Evolutionary conservation across 1,140 invertebrate species (phyloP).

Genomic region (Acromyrmex charruanus): DNA sequence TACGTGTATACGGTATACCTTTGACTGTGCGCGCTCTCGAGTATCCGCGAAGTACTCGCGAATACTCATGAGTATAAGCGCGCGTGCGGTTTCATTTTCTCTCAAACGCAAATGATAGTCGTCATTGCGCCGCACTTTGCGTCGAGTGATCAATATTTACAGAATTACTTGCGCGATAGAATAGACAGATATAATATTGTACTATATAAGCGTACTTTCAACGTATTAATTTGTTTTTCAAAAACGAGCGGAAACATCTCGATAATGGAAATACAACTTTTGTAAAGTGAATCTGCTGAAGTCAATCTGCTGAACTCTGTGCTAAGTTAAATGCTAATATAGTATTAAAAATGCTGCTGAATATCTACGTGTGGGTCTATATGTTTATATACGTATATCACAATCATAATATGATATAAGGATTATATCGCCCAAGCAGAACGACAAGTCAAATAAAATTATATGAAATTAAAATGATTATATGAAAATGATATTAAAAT

Average conservation of each 20-base stretch:
- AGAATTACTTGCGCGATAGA: conserved; percentile 52
- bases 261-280: conserved; percentile 37
- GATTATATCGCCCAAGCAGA: neutral
- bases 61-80: neutral
- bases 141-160: conserved; percentile 59
- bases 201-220: conserved; percentile 38
- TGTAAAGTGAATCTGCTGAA: conserved; percentile 40
- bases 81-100: conserved; percentile 41
- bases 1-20: conserved; percentile 4
- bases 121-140: conserved; percentile 23
- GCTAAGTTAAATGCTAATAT: conserved; percentile 30
- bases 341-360: conserved; percentile 8
- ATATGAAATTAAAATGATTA: too few relatives aligned
- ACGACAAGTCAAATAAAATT: too few relatives aligned
- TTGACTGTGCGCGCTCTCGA: conserved; percentile 23
- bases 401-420: neutral
- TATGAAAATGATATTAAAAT: too few relatives aligned
- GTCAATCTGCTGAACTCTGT: conserved; percentile 9
- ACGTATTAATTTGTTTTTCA: conserved; percentile 40
- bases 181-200: conserved; percentile 28
- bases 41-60: neutral
- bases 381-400: neutral
- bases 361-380: neutral
- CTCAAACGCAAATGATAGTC: conserved; percentile 45
- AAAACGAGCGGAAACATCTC: conserved; percentile 22